phyloP scores from a whole-genome alignment of 35 echinoderm and acorn worm species.

The Nesometra sesokonis region DNA sequence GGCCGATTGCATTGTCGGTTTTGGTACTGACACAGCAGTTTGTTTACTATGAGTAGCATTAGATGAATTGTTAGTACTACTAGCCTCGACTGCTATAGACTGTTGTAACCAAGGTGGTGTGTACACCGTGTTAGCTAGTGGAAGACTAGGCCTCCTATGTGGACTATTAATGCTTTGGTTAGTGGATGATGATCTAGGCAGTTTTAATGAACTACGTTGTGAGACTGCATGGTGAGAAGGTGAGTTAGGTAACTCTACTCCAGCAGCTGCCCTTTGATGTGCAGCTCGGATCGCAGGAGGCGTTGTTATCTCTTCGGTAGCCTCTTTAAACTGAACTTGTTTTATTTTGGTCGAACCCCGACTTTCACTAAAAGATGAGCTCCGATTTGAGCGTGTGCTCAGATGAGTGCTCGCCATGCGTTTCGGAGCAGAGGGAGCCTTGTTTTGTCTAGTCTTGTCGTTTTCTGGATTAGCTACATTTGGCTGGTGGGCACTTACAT shows the following conservation, averaged over 20 bases:
- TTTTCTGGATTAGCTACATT: background rate
- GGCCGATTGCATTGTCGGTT: too few relatives aligned
- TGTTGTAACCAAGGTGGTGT: background rate
- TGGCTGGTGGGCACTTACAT: background rate
- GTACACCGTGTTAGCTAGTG: background rate
- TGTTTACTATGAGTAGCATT: background rate
- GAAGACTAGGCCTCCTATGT: background rate
- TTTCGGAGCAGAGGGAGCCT: background rate
- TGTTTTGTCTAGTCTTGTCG: background rate
- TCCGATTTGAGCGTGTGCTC: background rate
- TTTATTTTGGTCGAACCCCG: background rate
- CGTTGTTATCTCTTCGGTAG: background rate
- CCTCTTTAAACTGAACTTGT: background rate
- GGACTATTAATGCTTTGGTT: background rate
- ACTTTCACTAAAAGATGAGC: background rate
- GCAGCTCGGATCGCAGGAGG: background rate
- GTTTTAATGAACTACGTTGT: background rate
- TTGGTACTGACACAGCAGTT: background rate
- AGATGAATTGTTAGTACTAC: background rate
- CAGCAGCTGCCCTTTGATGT: background rate
- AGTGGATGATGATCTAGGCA: background rate
- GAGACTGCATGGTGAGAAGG: background rate
- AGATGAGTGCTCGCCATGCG: background rate
- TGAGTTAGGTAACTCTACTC: background rate
- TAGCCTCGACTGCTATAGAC: background rate